Percentiles rank a stretch among this genome's conserved stretches.
Conservation (phyloP, 2,888 invertebrate genomes). For the Caenorhabditis sp. region DNA sequence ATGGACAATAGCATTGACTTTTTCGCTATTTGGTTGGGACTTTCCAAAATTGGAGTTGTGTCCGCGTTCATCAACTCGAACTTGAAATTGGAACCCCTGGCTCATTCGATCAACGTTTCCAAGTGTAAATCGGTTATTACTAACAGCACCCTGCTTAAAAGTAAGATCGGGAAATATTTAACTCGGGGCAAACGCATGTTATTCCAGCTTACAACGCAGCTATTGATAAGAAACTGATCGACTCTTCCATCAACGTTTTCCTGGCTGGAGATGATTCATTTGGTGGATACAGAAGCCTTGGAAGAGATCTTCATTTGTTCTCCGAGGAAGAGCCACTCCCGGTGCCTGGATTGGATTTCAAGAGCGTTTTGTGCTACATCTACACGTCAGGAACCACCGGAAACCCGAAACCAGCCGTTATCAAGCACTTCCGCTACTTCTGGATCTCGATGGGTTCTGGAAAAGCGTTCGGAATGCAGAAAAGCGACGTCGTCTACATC, state of each 20-base stretch:
- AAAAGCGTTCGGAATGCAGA: conserved; percentile 65
- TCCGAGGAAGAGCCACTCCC: conserved; percentile 54
- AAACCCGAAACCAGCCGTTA: conserved; percentile 95
- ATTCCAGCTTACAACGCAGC: conserved; percentile 70
- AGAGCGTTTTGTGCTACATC: conserved; percentile 87
- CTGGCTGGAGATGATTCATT: conserved; percentile 47
- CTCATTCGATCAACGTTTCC: conserved; percentile 90
- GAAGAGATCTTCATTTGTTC: conserved; percentile 44
- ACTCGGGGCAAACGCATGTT: not conserved
- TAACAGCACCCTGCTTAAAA: conserved; percentile 66
- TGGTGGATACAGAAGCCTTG: conserved; percentile 34
- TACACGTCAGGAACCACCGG: conserved; percentile 99
- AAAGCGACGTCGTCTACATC: conserved; percentile 89
- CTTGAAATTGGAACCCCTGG: conserved; percentile 87
- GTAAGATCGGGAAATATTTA: conserved; percentile 55
- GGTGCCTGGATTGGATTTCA: conserved; percentile 63
- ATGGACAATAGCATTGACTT: conserved; percentile 94
- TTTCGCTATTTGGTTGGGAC: conserved; percentile 92
- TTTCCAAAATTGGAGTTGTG: conserved; percentile 85
- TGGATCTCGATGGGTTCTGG: conserved; percentile 71
- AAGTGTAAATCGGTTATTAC: conserved; percentile 88
- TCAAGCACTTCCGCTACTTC: conserved; percentile 87
- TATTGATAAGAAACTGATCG: conserved; percentile 64
- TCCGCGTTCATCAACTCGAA: conserved; percentile 94
- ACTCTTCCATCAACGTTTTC: conserved; percentile 58